Percentiles rank a stretch among this genome's conserved stretches.
Conservation (phyloP, 2,113 vertebrate genomes). For the Thinocorus orbignyianus region DNA sequence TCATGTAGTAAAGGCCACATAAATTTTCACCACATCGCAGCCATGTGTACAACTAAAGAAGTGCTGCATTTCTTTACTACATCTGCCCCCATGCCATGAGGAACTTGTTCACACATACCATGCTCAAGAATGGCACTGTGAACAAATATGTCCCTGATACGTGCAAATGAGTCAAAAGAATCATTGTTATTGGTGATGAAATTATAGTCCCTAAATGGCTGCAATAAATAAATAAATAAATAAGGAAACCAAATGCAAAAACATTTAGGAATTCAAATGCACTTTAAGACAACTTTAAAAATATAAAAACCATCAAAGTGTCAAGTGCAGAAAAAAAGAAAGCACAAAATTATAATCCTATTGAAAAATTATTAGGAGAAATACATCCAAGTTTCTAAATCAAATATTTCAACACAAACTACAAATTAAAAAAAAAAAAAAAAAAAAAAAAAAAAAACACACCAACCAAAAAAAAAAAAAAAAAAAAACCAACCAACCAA, state of each 20-base stretch:
- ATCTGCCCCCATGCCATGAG: background rate
- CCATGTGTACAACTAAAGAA: background rate
- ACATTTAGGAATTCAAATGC: background rate
- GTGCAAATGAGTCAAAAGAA: background rate
- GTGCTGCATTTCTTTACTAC: background rate
- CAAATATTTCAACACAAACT: background rate
- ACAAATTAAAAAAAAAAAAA: background rate
- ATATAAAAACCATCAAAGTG: background rate
- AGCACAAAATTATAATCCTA: background rate
- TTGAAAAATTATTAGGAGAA: background rate
- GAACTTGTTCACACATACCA: fast-evolving
- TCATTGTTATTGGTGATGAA: background rate
- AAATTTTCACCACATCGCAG: background rate
- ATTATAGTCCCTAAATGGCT: background rate
- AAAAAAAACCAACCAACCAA: background rate
- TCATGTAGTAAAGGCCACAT: background rate
- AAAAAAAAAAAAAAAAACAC: background rate
- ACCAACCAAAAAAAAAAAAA: background rate
- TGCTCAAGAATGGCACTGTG: background rate
- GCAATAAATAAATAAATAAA: background rate
- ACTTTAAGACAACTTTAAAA: background rate
- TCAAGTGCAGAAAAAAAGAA: background rate
- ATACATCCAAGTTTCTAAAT: background rate
- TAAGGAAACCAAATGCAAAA: background rate
- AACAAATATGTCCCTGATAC: background rate